Evolutionary conservation across 2,113 vertebrate species (phyloP), one percentile per base, ranked within the genome.

Genomic region (Chitala chitala): DNA sequence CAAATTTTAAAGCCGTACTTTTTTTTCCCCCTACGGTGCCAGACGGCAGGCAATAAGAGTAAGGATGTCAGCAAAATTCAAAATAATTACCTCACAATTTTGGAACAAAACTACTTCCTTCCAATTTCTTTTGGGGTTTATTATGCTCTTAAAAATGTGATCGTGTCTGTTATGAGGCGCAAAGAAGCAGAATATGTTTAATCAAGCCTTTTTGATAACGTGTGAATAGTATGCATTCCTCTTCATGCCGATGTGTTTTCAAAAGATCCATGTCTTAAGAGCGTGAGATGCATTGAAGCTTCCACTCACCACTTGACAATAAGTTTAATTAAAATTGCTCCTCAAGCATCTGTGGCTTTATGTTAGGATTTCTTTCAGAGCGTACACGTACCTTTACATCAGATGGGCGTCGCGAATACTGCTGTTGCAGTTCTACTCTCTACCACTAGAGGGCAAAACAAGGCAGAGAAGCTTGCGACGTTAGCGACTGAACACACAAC

Each of bases 391-490:
- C 31, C 64, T 81, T 80, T 76, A 12, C 51, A 20, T 26, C 48
- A 64, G n/a, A 17, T n/a, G 42, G 36, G 13, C 71, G 40, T 70
- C 46, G 58, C 64, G 63, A 65, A 71, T 26, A 56, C 71, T 76
- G 66, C 13, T 75, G 77, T 4, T 83, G 71, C 75, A 64, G 76
- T 87, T 87, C 86, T 84, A 79, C 78, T 65, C 70, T 81, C 87
- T 86, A 81, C 89, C 90, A 92, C 90, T 89, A 92, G 89, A 90
- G 88, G 89, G 90, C 90, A n/a, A n/a, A n/a, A n/a, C 88, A 15
- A 10, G 46, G 7, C 15, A n/a, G n/a, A n/a, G n/a, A n/a, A n/a
- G n/a, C n/a, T n/a, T n/a, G n/a, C n/a, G n/a, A n/a, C n/a, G n/a
- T n/a, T n/a, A n/a, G n/a, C n/a, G n/a, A n/a, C n/a, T n/a, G n/a